phyloP scores from a whole-genome alignment of 1,140 invertebrate species.

The Asbolus verrucosus region DNA sequence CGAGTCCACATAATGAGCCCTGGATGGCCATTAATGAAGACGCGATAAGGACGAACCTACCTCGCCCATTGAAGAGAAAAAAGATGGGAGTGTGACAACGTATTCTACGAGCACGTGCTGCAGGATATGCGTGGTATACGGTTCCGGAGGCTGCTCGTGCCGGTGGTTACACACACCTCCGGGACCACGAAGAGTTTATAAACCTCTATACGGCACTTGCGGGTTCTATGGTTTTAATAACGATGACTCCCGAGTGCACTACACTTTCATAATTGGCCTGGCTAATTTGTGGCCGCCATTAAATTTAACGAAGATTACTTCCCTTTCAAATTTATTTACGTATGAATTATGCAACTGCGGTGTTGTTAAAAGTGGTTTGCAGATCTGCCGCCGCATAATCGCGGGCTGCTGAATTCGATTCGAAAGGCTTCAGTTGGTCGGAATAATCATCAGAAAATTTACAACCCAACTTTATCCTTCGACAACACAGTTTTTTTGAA shows the following conservation, averaged over 20 bases:
- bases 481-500: conserved; percentile 9
- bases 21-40: conserved; percentile 47
- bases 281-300: conserved; percentile 35
- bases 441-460: too few species aligned
- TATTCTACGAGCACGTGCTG: conserved; percentile 57
- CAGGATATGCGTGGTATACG: conserved; percentile 62
- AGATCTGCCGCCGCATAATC: too few species aligned
- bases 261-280: conserved; percentile 38
- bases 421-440: too few species aligned
- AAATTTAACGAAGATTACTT: conserved; percentile 27
- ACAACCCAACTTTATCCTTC: too few species aligned
- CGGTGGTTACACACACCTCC: conserved; percentile 63
- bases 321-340: conserved; percentile 14
- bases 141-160: conserved; percentile 62
- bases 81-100: conserved; percentile 18
- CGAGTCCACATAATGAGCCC: conserved; percentile 49
- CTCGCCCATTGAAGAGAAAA: not conserved
- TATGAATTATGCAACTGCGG: conserved; percentile 1
- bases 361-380: too few species aligned
- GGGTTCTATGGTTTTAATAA: conserved; percentile 48
- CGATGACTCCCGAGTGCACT: conserved; percentile 44
- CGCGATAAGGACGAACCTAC: conserved; percentile 1
- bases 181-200: conserved; percentile 62
- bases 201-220: conserved; percentile 52
- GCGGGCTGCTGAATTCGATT: too few species aligned